These are phyloP conservation scores for Sebastes steindachneri DNA, from an alignment of 2,797 vertebrate species.

Conservation along the genomic window DNA sequence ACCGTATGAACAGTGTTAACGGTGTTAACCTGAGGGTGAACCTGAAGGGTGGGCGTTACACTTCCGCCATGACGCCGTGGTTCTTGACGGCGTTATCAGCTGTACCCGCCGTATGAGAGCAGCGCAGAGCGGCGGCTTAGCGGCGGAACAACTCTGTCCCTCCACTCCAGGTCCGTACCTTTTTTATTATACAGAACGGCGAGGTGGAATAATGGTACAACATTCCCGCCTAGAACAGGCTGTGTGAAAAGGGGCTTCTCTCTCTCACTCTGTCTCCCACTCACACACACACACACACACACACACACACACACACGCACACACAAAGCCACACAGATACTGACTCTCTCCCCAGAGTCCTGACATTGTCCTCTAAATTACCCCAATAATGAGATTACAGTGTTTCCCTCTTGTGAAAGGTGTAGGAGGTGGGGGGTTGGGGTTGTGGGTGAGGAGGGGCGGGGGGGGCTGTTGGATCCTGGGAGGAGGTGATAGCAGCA, in stretches of 20 bases:
- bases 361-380: conserved; percentile 87
- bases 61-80: background rate
- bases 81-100: too few relatives aligned
- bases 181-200: background rate
- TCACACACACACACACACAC: background rate
- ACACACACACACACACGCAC: background rate
- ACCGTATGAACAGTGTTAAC: background rate
- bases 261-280: background rate
- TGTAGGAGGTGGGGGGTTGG: conserved; percentile 31
- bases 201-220: background rate
- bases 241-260: background rate
- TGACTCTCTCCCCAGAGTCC: conserved; percentile 60
- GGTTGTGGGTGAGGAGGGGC: background rate
- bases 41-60: background rate
- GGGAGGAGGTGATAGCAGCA: conserved; percentile 82
- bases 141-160: background rate
- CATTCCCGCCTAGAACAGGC: background rate
- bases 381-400: conserved; percentile 88
- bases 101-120: too few relatives aligned
- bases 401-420: conserved; percentile 73
- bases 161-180: background rate
- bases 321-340: conserved; percentile 49
- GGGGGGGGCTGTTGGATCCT: conserved; percentile 66
- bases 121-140: background rate
- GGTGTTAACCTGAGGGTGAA: background rate